Percentiles rank a stretch among this genome's conserved stretches.
phyloP scores from a whole-genome alignment of 2,888 invertebrate genomes.

The Arenicola marina region DNA sequence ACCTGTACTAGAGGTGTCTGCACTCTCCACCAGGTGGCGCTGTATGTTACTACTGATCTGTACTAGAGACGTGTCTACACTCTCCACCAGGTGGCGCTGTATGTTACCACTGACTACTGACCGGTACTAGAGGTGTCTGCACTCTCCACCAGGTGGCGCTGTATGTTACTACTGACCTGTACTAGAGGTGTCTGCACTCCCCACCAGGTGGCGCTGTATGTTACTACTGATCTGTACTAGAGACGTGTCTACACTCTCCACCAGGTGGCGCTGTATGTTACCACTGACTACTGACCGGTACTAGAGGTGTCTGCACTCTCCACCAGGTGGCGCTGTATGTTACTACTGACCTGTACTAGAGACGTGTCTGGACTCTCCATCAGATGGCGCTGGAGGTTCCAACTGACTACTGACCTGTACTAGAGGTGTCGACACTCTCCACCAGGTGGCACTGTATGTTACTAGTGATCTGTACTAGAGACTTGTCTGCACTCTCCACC shows the following conservation, averaged over 20 bases:
- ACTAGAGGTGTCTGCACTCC: conserved; percentile 16
- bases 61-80: conserved; percentile 10
- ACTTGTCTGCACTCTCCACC: conserved; percentile 11
- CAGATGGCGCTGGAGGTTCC: too few relatives aligned
- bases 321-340: conserved; percentile 12
- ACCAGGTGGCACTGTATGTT: too few relatives aligned
- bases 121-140: conserved; percentile 14
- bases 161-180: conserved; percentile 27
- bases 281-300: too few relatives aligned
- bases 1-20: conserved; percentile 22
- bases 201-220: conserved; percentile 13
- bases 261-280: conserved; percentile 13
- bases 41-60: conserved; percentile 27
- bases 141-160: conserved; percentile 14
- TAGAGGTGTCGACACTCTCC: conserved; percentile 15
- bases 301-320: conserved; percentile 16
- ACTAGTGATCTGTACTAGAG: conserved; percentile 23
- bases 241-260: conserved; percentile 10
- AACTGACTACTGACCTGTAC: too few relatives aligned
- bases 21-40: conserved; percentile 15
- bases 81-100: conserved; percentile 13
- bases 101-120: too few relatives aligned
- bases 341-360: conserved; percentile 24
- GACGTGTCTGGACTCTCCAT: conserved; percentile 10
- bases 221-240: conserved; percentile 26